These are phyloP conservation scores for Pantherophis guttatus DNA, from an alignment of 2,113 vertebrate species.

Conservation along the genomic window DNA sequence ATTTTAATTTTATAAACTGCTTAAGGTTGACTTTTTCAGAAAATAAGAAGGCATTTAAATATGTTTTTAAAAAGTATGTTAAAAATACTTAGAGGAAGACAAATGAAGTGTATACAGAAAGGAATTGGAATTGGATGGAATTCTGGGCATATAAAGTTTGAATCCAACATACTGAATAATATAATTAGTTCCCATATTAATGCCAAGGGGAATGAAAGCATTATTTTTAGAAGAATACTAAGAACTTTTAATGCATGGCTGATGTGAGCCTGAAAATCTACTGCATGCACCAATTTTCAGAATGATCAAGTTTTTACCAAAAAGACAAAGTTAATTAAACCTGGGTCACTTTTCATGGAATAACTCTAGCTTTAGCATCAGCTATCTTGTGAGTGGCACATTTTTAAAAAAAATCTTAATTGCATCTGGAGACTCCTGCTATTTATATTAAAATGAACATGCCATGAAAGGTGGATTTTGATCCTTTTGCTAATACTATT, in stretches of 20 bases:
- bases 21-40: background rate
- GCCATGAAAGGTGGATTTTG: background rate
- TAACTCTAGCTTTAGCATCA: background rate
- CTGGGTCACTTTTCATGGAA: background rate
- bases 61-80: background rate
- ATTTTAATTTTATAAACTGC: background rate
- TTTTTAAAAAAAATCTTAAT: background rate
- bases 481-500: background rate
- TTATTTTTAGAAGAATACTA: background rate
- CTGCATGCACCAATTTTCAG: background rate
- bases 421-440: background rate
- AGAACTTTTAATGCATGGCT: background rate
- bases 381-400: too few relatives aligned
- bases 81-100: background rate
- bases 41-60: background rate
- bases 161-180: background rate
- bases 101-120: background rate
- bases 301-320: background rate
- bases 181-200: background rate
- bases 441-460: background rate
- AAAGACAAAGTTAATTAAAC: background rate
- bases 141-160: background rate
- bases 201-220: background rate
- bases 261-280: background rate
- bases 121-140: background rate